These are phyloP conservation scores for Drosophila funebris DNA, from an alignment of 1,140 invertebrate species.

Conservation along the genomic window DNA sequence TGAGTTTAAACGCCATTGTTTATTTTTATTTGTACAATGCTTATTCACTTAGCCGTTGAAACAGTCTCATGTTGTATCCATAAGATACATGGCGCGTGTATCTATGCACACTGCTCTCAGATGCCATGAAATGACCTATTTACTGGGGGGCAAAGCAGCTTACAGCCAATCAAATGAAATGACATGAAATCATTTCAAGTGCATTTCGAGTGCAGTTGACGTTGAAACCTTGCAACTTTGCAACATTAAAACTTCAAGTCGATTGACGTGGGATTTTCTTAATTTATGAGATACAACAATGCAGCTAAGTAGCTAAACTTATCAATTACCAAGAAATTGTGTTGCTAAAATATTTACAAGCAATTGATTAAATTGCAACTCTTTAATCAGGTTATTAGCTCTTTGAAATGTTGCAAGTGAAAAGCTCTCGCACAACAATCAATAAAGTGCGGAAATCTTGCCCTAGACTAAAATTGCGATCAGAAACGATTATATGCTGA, in stretches of 20 bases:
- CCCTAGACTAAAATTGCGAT: constrained; percentile 4
- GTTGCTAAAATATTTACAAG: too few species aligned
- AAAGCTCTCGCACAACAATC: not conserved
- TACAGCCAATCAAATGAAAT: not conserved
- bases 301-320: too few species aligned
- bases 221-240: not conserved
- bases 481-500: not conserved
- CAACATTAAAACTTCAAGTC: too few species aligned
- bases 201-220: not conserved
- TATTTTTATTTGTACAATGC: too few species aligned
- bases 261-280: too few species aligned
- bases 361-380: too few species aligned
- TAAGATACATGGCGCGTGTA: not conserved
- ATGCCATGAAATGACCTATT: not conserved
- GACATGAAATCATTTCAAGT: constrained; percentile 7
- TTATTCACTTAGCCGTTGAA: not conserved
- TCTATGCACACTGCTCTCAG: not conserved
- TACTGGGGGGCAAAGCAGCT: not conserved
- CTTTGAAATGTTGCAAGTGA: not conserved
- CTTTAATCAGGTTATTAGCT: not conserved
- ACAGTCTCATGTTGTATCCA: not conserved
- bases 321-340: too few species aligned
- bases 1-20: not conserved
- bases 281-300: too few species aligned
- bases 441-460: constrained; percentile 31